Percentiles rank a stretch among this genome's conserved stretches.
These are phyloP conservation scores for Salvelinus alpinus DNA, from an alignment of 2,113 vertebrate genomes.

Conservation along the genomic window DNA sequence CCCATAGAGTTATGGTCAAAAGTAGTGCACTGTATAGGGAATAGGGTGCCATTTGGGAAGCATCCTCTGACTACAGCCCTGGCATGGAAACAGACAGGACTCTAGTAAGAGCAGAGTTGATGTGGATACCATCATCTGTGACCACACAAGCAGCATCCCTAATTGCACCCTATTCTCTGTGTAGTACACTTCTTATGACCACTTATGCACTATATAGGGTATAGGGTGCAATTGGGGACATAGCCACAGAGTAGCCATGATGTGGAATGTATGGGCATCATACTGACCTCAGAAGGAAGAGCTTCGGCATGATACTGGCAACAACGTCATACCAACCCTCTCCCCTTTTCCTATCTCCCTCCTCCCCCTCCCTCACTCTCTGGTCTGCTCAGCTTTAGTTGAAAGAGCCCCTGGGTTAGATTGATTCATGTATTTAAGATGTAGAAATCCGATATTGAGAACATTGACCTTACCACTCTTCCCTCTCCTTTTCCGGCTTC, in stretches of 20 bases:
- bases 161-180: too few relatives aligned
- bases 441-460: constrained; percentile 80
- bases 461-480: constrained; percentile 65
- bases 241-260: constrained; percentile 24
- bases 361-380: constrained; percentile 45
- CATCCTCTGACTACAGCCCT: too few relatives aligned
- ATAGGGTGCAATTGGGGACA: background rate
- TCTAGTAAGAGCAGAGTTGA: too few relatives aligned
- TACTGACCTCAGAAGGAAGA: constrained; percentile 62
- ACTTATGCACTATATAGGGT: background rate
- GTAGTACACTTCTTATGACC: too few relatives aligned
- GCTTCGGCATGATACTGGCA: constrained; percentile 67
- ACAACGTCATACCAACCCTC: constrained; percentile 72
- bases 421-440: constrained; percentile 79
- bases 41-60: too few relatives aligned
- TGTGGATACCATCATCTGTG: too few relatives aligned
- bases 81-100: too few relatives aligned
- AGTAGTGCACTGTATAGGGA: too few relatives aligned
- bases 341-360: constrained; percentile 41
- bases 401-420: constrained; percentile 66
- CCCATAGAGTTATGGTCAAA: too few relatives aligned
- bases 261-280: constrained; percentile 60
- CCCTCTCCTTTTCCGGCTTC: constrained; percentile 57
- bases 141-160: too few relatives aligned
- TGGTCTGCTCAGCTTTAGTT: constrained; percentile 35